These are phyloP conservation scores for Potamilus streckersoni DNA, from an alignment of 1,140 invertebrate species.

Conservation along the genomic window DNA sequence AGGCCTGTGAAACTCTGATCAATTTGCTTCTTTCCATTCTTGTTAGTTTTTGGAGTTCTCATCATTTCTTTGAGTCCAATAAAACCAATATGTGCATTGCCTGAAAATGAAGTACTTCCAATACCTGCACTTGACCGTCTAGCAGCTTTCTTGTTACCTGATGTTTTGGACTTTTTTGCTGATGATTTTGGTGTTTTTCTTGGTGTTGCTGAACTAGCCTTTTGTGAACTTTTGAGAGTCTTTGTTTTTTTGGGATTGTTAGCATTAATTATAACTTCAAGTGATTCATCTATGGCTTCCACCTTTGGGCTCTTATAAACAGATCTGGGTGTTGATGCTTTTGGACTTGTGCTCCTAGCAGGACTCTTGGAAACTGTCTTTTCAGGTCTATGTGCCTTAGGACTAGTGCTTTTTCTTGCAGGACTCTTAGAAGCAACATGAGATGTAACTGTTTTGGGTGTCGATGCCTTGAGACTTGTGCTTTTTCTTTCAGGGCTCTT, in stretches of 20 bases:
- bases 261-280: too few species aligned
- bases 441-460: too few species aligned
- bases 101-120: too few species aligned
- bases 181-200: not conserved
- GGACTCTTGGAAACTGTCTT: not conserved
- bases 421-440: not conserved
- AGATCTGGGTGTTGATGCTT: not conserved
- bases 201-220: not conserved
- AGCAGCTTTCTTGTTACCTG: too few species aligned
- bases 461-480: not conserved
- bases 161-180: not conserved
- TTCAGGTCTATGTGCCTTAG: not conserved
- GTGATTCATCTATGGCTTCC: too few species aligned
- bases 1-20: slow-evolving; percentile 37
- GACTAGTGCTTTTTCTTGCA: not conserved
- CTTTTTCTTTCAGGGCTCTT: not conserved
- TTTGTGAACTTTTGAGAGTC: too few species aligned
- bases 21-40: slow-evolving; percentile 1
- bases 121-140: too few species aligned
- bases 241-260: not conserved
- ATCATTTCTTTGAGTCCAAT: slow-evolving; percentile 25
- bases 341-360: not conserved
- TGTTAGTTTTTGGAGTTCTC: slow-evolving; percentile 6
- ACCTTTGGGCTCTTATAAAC: slow-evolving; percentile 1
- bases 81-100: not conserved